phyloP scores from a whole-genome alignment of 2,113 vertebrate genomes.

The Alosa alosa region DNA sequence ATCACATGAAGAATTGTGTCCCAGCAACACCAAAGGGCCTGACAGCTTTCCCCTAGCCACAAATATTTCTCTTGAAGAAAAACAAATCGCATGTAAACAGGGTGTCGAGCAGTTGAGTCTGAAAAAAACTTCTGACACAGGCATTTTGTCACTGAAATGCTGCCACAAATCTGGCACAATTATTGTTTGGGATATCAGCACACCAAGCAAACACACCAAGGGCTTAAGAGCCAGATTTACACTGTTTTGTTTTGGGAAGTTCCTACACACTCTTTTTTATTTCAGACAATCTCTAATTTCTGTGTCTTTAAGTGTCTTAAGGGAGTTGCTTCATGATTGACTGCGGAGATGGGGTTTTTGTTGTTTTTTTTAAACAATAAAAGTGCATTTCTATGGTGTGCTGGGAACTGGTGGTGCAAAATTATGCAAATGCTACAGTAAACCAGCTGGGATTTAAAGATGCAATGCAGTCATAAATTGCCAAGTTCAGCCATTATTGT shows the following conservation, averaged over 20 bases:
- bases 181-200: slow-evolving; percentile 44
- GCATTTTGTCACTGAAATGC: slow-evolving; percentile 44
- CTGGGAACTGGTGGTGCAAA: not conserved
- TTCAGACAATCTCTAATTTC: slow-evolving; percentile 6
- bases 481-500: slow-evolving; percentile 5
- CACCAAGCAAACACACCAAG: slow-evolving; percentile 28
- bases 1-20: slow-evolving; percentile 37
- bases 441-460: slow-evolving; percentile 3
- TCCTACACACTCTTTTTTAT: not conserved
- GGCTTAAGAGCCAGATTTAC: slow-evolving; percentile 30
- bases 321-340: not conserved
- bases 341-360: not conserved
- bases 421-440: slow-evolving; percentile 1
- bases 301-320: not conserved
- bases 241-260: not conserved
- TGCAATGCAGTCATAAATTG: not conserved
- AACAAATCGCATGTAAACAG: slow-evolving; percentile 46
- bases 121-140: slow-evolving; percentile 37
- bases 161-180: slow-evolving; percentile 47
- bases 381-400: not conserved
- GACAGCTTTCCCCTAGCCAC: slow-evolving; percentile 42
- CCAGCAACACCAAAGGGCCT: slow-evolving; percentile 26
- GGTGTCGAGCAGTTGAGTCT: slow-evolving; percentile 48
- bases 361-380: not conserved
- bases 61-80: slow-evolving; percentile 53